phyloP scores from a whole-genome alignment of 2,888 invertebrate genomes.

The Diaphora mendica region DNA sequence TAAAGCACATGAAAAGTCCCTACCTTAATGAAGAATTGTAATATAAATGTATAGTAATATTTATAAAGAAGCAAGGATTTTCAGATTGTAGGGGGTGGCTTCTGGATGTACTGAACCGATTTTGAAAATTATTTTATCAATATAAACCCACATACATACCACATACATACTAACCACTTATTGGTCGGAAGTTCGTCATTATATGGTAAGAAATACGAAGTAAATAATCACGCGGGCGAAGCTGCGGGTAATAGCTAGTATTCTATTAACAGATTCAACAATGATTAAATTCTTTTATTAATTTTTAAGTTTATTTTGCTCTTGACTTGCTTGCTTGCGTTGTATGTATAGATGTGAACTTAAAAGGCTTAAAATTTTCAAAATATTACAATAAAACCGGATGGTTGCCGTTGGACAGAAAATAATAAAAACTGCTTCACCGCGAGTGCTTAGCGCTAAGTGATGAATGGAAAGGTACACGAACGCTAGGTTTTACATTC shows the following conservation, averaged over 20 bases:
- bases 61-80: too few relatives aligned
- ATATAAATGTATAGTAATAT: background rate
- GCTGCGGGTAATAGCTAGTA: too few relatives aligned
- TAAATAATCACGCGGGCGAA: too few relatives aligned
- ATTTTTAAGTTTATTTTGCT: background rate
- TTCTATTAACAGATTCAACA: background rate
- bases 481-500: constrained; percentile 1
- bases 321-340: too few relatives aligned
- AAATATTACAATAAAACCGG: background rate
- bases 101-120: too few relatives aligned
- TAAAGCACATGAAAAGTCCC: background rate
- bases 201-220: too few relatives aligned
- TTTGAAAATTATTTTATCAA: too few relatives aligned
- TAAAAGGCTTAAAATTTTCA: background rate
- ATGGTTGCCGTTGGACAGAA: background rate
- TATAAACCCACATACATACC: too few relatives aligned
- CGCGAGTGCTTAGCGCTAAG: background rate
- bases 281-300: too few relatives aligned
- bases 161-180: too few relatives aligned
- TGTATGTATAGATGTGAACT: background rate
- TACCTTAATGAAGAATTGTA: background rate
- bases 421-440: background rate
- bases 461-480: background rate
- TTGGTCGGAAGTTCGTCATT: too few relatives aligned
- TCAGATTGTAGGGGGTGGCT: too few relatives aligned